Conservation (phyloP, 2,888 invertebrate species). For the Drosophila greeni region DNA sequence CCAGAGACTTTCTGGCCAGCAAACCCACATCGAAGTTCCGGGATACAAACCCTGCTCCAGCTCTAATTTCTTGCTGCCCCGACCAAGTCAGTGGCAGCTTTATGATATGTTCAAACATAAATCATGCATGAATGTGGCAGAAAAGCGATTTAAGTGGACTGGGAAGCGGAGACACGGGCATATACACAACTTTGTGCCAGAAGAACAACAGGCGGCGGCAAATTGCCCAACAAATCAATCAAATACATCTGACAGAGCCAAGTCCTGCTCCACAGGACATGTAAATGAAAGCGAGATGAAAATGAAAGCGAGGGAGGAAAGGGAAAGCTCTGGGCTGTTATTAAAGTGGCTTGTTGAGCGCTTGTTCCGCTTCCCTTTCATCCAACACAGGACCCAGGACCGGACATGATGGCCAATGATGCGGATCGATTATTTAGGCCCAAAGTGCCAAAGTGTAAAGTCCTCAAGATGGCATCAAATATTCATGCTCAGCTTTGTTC, state of each 20-base stretch:
- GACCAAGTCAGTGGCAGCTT: constrained; percentile 20
- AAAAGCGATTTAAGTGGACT: constrained; percentile 32
- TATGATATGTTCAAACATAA: constrained; percentile 41
- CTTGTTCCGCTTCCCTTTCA: background rate
- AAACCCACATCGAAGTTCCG: constrained; percentile 6
- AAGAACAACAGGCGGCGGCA: constrained; percentile 35
- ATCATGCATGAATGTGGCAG: constrained; percentile 47
- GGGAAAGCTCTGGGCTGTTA: constrained; percentile 19
- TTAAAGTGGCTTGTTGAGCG: constrained; percentile 33
- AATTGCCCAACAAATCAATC: constrained; percentile 47
- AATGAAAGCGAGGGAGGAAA: constrained; percentile 12
- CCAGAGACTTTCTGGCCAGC: constrained; percentile 21
- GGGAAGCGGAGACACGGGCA: constrained; percentile 27
- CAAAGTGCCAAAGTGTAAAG: constrained; percentile 30
- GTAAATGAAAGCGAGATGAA: constrained; percentile 31
- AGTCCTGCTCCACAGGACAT: constrained; percentile 26
- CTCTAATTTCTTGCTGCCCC: background rate
- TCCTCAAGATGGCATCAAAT: constrained; percentile 14
- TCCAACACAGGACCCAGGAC: background rate
- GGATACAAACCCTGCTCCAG: background rate
- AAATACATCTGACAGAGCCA: constrained; percentile 39
- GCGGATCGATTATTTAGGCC: constrained; percentile 37
- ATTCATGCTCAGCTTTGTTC: constrained; percentile 12
- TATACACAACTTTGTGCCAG: constrained; percentile 26
- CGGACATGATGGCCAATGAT: constrained; percentile 32